These are phyloP conservation scores for Gymnoscelis rufifasciata DNA, from an alignment of 2,888 invertebrate genomes.

Conservation along the genomic window DNA sequence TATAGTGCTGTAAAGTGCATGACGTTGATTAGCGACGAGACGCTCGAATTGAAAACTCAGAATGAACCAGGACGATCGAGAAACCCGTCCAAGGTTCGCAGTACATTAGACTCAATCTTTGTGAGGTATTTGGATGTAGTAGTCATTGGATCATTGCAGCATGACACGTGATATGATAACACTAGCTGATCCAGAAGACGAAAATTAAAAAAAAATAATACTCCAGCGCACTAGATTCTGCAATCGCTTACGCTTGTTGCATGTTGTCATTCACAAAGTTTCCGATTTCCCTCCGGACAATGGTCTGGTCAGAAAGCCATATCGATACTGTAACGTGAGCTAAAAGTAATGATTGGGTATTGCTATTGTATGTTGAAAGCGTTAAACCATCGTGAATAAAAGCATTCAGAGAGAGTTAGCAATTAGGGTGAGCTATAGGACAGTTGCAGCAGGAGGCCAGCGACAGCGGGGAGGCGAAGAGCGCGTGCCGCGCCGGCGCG, in stretches of 20 bases:
- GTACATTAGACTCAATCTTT: slow-evolving; percentile 4
- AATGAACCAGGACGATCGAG: slow-evolving; percentile 9
- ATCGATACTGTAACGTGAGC: slow-evolving; percentile 15
- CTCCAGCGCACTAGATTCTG: slow-evolving; percentile 30
- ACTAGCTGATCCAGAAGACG: slow-evolving; percentile 15
- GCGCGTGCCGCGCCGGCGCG: slow-evolving; percentile 80
- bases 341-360: neutral
- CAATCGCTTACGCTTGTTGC: slow-evolving; percentile 53
- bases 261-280: slow-evolving; percentile 29
- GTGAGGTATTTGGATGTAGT: slow-evolving; percentile 21
- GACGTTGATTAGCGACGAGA: slow-evolving; percentile 44
- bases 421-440: slow-evolving; percentile 58
- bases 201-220: neutral
- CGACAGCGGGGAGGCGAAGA: slow-evolving; percentile 73
- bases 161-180: slow-evolving; percentile 22
- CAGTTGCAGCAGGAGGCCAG: slow-evolving; percentile 76
- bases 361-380: slow-evolving; percentile 2
- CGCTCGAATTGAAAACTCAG: slow-evolving; percentile 19
- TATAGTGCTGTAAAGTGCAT: slow-evolving; percentile 61
- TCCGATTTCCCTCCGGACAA: neutral
- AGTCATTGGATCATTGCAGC: slow-evolving; percentile 26
- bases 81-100: slow-evolving; percentile 2
- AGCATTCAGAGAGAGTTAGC: too few species aligned
- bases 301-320: slow-evolving; percentile 17
- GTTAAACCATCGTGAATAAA: slow-evolving; percentile 20